Evolutionary conservation across 2,797 vertebrate species (phyloP).

Genomic region (Crypturellus tataupa): DNA sequence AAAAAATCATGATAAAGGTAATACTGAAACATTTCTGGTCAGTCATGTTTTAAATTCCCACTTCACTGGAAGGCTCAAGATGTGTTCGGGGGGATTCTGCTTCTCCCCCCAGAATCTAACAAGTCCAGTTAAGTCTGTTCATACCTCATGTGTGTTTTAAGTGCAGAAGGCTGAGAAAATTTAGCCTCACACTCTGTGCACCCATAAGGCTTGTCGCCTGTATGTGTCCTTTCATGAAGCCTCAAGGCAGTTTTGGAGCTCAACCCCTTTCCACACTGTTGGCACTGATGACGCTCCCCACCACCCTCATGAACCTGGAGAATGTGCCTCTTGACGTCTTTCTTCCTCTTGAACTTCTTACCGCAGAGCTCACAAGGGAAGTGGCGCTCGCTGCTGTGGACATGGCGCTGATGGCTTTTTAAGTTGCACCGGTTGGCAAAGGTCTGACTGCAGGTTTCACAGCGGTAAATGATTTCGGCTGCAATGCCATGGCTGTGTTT

Average conservation of each 20-base stretch:
- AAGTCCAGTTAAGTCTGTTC: conserved; percentile 2
- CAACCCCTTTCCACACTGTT: conserved; percentile 91
- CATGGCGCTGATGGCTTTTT: conserved; percentile 94
- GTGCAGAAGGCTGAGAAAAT: conserved; percentile 96
- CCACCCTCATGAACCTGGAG: conserved; percentile 95
- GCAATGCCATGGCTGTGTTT: conserved; percentile 88
- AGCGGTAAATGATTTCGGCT: conserved; percentile 88
- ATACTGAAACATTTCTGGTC: not conserved
- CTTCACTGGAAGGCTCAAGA: not conserved
- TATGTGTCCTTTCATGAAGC: conserved; percentile 94
- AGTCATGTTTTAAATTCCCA: not conserved
- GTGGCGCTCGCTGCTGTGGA: conserved; percentile 93
- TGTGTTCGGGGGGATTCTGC: not conserved
- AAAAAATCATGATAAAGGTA: not conserved
- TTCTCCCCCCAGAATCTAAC: conserved; percentile 38
- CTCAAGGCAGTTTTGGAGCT: conserved; percentile 94
- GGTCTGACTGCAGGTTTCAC: conserved; percentile 91
- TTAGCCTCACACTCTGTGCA: conserved; percentile 90
- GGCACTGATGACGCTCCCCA: conserved; percentile 87
- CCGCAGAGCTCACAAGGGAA: conserved; percentile 90
- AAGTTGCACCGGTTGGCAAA: conserved; percentile 97
- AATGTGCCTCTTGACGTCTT: conserved; percentile 92
- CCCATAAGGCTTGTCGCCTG: conserved; percentile 90
- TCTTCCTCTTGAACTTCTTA: conserved; percentile 97
- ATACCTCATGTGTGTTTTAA: conserved; percentile 97